Conservation (phyloP, 2,888 invertebrate genomes). For the Listrodromus nycthemerus region DNA sequence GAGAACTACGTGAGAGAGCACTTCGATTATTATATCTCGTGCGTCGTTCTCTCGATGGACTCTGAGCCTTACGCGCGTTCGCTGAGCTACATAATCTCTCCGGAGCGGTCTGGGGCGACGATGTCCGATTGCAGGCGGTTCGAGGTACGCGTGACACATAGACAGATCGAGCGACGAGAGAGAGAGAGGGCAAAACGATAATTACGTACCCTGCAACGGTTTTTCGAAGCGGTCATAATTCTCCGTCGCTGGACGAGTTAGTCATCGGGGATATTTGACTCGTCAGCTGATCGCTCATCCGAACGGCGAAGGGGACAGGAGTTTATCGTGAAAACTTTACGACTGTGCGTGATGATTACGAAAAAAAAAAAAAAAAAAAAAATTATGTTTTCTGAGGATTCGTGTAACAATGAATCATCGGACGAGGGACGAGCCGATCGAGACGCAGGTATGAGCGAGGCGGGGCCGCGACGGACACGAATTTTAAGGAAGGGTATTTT, state of each 20-base stretch:
- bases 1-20: slow-evolving; percentile 17
- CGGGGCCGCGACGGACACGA: slow-evolving; percentile 20
- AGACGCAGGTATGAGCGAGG: neutral
- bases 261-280: slow-evolving; percentile 62
- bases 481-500: slow-evolving; percentile 11
- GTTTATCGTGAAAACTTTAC: slow-evolving; percentile 43
- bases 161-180: slow-evolving; percentile 2
- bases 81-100: slow-evolving; percentile 30
- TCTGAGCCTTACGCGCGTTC: slow-evolving; percentile 40
- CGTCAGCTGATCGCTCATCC: slow-evolving; percentile 62
- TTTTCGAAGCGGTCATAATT: slow-evolving; percentile 46
- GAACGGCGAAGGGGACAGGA: slow-evolving; percentile 1
- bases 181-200: neutral
- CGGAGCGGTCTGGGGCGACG: slow-evolving; percentile 13
- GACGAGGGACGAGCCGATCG: slow-evolving; percentile 21
- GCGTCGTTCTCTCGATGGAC: slow-evolving; percentile 29
- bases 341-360: slow-evolving; percentile 31
- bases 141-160: slow-evolving; percentile 21
- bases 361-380: slow-evolving; percentile 24
- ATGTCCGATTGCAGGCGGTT: slow-evolving; percentile 6
- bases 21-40: slow-evolving; percentile 22
- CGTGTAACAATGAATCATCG: slow-evolving; percentile 53
- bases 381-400: slow-evolving; percentile 28
- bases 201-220: slow-evolving; percentile 12
- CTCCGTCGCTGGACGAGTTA: slow-evolving; percentile 28